Percentiles rank a stretch among this genome's conserved stretches.
Conservation (phyloP, 2,888 invertebrate genomes). For the Athalia circularis region DNA sequence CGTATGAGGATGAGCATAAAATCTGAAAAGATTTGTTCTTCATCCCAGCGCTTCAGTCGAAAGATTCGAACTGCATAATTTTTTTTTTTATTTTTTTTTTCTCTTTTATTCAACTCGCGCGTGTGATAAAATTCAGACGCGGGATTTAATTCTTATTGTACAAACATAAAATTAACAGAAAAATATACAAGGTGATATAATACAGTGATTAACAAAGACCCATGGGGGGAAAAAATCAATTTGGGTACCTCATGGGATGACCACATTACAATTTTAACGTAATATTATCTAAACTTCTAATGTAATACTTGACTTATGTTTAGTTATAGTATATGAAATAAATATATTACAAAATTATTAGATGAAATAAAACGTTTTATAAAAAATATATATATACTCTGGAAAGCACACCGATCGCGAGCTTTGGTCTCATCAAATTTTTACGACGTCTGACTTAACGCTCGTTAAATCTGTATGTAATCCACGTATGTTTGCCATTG, state of each 20-base stretch:
- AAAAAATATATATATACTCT: no score
- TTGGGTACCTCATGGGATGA: no score
- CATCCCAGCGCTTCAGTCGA: no score
- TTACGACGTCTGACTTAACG: neutral
- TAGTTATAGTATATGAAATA: no score
- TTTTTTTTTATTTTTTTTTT: neutral
- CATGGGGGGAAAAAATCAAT: neutral
- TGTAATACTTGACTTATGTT: no score
- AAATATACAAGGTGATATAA: slow-evolving; percentile 27
- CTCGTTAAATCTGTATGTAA: neutral
- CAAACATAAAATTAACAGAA: slow-evolving; percentile 24
- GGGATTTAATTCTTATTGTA: no score
- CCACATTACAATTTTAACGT: no score
- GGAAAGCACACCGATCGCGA: no score
- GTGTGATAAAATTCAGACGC: neutral
- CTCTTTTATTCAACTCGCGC: neutral
- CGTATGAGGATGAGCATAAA: neutral
- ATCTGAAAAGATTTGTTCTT: neutral
- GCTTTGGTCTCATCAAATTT: neutral
- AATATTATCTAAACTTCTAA: no score
- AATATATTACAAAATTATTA: no score
- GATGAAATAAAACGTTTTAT: no score
- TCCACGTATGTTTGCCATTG: neutral
- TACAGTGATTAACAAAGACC: slow-evolving; percentile 21
- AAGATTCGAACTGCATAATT: no score